A percentile compares a stretch with the other conserved stretches of the same genome.
These are phyloP conservation scores for Amiota minor DNA, from an alignment of 2,888 invertebrate species.

Conservation along the genomic window DNA sequence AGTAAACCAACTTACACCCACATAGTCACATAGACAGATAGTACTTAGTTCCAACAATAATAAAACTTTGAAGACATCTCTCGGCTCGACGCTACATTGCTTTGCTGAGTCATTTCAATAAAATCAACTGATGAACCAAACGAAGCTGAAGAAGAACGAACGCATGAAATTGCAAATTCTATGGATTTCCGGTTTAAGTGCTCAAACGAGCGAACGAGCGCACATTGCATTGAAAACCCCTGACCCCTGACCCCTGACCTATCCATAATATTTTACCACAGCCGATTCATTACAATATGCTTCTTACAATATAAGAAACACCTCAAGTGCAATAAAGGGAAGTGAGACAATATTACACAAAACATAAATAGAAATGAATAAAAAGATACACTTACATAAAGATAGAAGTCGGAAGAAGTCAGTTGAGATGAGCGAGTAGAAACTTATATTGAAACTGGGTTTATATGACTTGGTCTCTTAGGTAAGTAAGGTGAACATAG, in stretches of 20 bases:
- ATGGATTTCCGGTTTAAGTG: constrained; percentile 23
- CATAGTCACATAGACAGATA: no score
- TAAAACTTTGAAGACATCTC: not conserved
- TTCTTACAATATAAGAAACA: constrained; percentile 23
- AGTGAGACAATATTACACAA: constrained; percentile 2
- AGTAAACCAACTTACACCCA: not conserved
- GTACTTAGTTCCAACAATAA: not conserved
- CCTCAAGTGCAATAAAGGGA: constrained; percentile 25
- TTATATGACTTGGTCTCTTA: not conserved
- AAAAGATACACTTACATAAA: not conserved
- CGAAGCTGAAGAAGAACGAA: not conserved
- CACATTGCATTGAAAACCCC: not conserved
- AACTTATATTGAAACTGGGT: no score
- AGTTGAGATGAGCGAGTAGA: no score
- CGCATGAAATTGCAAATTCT: constrained; percentile 9
- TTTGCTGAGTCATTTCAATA: constrained; percentile 15
- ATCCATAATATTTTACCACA: not conserved
- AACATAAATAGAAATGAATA: not conserved
- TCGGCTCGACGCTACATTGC: not conserved
- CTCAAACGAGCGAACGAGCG: not conserved
- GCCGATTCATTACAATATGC: not conserved
- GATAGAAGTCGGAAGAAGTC: no score
- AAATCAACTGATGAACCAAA: not conserved
- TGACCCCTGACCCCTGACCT: constrained; percentile 5
- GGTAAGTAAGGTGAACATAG: not conserved